Conservation (phyloP, 2,113 vertebrate genomes). For the Brevimyrus niger region DNA sequence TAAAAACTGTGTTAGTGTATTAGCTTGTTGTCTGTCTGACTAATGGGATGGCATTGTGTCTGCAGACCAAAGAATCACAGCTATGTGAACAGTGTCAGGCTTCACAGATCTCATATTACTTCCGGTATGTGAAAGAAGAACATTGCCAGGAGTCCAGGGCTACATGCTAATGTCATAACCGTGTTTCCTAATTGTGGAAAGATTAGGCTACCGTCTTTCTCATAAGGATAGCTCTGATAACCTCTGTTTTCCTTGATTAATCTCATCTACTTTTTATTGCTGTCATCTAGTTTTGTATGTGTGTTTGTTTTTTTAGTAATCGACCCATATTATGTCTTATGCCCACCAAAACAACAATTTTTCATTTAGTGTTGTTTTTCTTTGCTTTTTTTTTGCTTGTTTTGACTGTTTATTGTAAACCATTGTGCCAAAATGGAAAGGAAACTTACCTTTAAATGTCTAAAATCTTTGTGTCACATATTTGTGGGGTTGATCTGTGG, state of each 20-base stretch:
- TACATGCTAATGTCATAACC: conserved; percentile 42
- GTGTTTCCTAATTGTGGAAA: not conserved
- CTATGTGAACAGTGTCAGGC: conserved; percentile 71
- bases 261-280: not conserved
- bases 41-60: not conserved
- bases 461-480: not conserved
- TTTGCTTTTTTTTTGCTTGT: not conserved
- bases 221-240: not conserved
- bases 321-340: not conserved
- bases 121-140: conserved; percentile 67
- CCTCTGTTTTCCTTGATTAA: not conserved
- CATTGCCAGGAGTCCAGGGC: conserved; percentile 62
- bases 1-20: not conserved
- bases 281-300: not conserved
- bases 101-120: conserved; percentile 72
- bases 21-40: not conserved
- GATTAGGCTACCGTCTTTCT: not conserved
- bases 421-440: not conserved
- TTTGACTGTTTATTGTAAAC: not conserved
- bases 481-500: not conserved
- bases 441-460: not conserved
- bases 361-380: not conserved
- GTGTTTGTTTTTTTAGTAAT: not conserved
- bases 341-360: not conserved
- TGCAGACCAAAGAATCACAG: not conserved